These are phyloP conservation scores for Halocaridina rubra DNA, from an alignment of 2,888 invertebrate species.

Conservation along the genomic window DNA sequence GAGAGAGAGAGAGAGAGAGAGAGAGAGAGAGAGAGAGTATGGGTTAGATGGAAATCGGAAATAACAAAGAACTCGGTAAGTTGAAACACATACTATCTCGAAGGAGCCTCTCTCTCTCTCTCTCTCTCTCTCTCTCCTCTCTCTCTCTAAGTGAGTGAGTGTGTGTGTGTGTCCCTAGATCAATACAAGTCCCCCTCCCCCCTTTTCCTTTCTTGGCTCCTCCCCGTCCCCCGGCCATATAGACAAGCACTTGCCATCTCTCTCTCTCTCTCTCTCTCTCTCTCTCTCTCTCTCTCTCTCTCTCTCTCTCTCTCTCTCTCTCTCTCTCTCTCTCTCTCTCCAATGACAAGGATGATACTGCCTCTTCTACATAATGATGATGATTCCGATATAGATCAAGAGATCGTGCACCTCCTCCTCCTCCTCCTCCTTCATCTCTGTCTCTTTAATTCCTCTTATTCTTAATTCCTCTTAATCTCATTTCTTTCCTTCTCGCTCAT, in stretches of 20 bases:
- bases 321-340: constrained; percentile 15
- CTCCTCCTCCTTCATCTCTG: too few species aligned
- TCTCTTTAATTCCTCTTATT: too few species aligned
- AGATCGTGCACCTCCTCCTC: too few species aligned
- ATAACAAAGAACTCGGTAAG: background rate
- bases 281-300: background rate
- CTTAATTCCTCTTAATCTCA: too few species aligned
- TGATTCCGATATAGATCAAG: too few species aligned
- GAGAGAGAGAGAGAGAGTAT: background rate
- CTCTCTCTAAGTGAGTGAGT: background rate
- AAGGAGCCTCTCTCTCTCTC: too few species aligned
- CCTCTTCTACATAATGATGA: too few species aligned
- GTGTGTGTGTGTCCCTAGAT: constrained; percentile 1
- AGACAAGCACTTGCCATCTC: constrained; percentile 13
- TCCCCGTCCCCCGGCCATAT: background rate
- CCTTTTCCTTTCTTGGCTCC: too few species aligned
- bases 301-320: constrained; percentile 23
- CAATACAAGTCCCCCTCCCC: constrained; percentile 6
- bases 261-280: background rate
- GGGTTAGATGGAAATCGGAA: background rate
- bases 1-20: constrained; percentile 8
- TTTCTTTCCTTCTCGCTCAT: too few species aligned
- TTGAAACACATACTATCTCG: background rate
- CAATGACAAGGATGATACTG: background rate
- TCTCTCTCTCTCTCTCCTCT: too few species aligned